Base-by-base conservation (phyloP, 2,888 invertebrate species). In the Brachypalpus laphriformis region DNA sequence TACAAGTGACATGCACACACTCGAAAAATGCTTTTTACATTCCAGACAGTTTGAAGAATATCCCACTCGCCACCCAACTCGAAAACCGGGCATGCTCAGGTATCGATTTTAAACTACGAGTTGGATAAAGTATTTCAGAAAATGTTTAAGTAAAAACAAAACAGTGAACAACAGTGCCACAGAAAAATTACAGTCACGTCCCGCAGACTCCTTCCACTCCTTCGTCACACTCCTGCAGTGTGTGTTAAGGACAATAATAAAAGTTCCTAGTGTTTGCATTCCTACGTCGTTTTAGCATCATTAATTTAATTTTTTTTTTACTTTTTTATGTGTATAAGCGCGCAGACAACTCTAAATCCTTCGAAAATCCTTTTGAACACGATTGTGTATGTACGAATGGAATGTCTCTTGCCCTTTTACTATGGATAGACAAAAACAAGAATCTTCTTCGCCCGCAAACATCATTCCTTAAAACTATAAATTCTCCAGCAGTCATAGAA, bases 231-330 rank as follows among this genome's bases (percentile, higher is more conserved):
- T 47, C 34, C 31, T 28, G n/a, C 9, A 22, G 34, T 8, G 20
- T 18, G 37, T 51, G 37, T 16, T 49, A 57, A 72, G 71, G 71
- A 72, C 71, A 49, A 71, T 59, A 42, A 63, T 42, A 42, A 51
- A 72, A 72, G 61, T 72, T 71, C 20, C 70, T 54, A 65, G 65
- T 57, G 75, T 75, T 75, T 75, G 65, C 65, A 75, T 76, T 66
- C 66, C 28, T 57, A 9, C 57, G 57, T 42, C 37, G 56, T 22
- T 66, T 49, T 40, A 42, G 76, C 59, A 59, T 76, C 76, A 76
- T 76, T 76, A 76, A 68, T 76, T 76, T 76, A n/a, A n/a, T 37
- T 59, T 16, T 66, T 66, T 57, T 76, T 31, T 51, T 11, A 20
- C 25, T 25, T 4, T 16, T 25, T 1, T 49, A 34, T 61, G 42